Percentiles rank a stretch among this genome's conserved stretches.
phyloP scores from a whole-genome alignment of 2,113 vertebrate species.

The Pangasianodon hypophthalmus region DNA sequence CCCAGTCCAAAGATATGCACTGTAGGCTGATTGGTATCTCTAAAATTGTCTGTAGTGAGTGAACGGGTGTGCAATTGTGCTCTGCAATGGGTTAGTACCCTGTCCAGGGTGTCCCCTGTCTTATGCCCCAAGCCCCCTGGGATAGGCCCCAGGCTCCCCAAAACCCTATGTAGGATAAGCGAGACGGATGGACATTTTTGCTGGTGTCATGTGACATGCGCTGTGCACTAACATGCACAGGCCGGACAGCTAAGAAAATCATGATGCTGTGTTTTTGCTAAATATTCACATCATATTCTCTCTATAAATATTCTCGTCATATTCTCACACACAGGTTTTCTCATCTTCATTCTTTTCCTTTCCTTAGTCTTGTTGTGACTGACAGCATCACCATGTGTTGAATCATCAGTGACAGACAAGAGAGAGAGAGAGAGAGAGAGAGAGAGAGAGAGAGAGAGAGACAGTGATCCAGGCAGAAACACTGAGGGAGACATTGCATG shows the following conservation, averaged over 20 bases:
- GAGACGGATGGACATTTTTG: neutral
- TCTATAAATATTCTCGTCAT: neutral
- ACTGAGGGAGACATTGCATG: constrained; percentile 1
- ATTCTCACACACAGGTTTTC: neutral
- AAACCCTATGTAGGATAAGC: too few species aligned
- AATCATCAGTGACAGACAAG: neutral
- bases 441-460: neutral
- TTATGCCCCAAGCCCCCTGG: too few species aligned
- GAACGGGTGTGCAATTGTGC: too few species aligned
- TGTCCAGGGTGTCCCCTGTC: too few species aligned
- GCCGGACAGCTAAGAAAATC: neutral
- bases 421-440: neutral
- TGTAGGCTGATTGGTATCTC: too few species aligned
- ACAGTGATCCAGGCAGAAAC: neutral
- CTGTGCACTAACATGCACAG: neutral
- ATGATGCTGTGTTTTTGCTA: neutral
- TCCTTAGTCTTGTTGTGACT: neutral
- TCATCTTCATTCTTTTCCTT: neutral
- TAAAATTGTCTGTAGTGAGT: too few species aligned
- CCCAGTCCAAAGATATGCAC: too few species aligned
- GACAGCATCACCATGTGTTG: neutral
- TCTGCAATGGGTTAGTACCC: too few species aligned
- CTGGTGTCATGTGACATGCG: neutral
- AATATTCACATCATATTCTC: neutral
- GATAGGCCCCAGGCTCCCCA: too few species aligned